A percentile compares a stretch with the other conserved stretches of the same genome.
These are phyloP conservation scores for Erebia aethiops DNA, from an alignment of 2,888 invertebrate species.

Conservation along the genomic window DNA sequence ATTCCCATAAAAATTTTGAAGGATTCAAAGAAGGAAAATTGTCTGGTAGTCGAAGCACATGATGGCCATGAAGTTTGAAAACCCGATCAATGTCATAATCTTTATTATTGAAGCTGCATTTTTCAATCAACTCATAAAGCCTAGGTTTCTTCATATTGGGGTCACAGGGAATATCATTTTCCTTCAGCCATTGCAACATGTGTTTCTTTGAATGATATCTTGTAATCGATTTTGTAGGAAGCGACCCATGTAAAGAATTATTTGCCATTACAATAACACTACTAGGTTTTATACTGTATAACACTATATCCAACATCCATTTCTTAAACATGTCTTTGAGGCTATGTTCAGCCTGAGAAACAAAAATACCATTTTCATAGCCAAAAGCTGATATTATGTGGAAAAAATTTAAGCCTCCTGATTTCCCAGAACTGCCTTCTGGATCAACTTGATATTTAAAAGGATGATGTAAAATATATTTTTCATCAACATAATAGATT, in stretches of 20 bases:
- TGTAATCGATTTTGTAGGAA: conserved; percentile 44
- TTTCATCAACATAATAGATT: conserved; percentile 60
- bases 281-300: conserved; percentile 45
- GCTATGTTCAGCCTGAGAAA: conserved; percentile 44
- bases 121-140: conserved; percentile 54
- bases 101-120: conserved; percentile 41
- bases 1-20: conserved; percentile 53
- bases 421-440: conserved; percentile 7
- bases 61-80: conserved; percentile 55
- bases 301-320: conserved; percentile 57
- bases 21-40: conserved; percentile 54
- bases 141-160: conserved; percentile 53
- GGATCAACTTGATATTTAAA: conserved; percentile 46
- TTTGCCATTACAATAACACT: conserved; percentile 57
- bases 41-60: conserved; percentile 54
- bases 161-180: conserved; percentile 55
- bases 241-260: conserved; percentile 47
- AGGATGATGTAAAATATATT: conserved; percentile 46
- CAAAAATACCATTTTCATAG: conserved; percentile 51
- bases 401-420: conserved; percentile 45
- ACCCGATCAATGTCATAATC: conserved; percentile 50
- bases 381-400: conserved; percentile 50
- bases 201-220: conserved; percentile 54
- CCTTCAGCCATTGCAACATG: conserved; percentile 55
- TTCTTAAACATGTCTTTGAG: conserved; percentile 52